Percentiles rank a stretch among this genome's conserved stretches.
phyloP scores from a whole-genome alignment of 2,113 vertebrate species.

The Dipodomys merriami region DNA sequence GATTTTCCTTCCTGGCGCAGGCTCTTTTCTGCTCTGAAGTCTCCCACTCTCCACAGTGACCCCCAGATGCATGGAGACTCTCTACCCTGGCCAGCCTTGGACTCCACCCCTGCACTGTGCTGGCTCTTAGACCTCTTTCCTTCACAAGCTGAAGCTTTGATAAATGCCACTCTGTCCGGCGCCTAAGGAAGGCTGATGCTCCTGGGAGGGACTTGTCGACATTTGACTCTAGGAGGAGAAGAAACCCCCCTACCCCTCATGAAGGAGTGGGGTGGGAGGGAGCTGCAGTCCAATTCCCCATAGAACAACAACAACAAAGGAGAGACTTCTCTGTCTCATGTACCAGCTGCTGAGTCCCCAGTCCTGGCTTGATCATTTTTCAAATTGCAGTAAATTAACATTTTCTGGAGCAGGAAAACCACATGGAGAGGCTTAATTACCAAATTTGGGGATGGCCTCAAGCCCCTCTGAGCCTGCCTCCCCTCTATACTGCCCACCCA shows the following conservation, averaged over 20 bases:
- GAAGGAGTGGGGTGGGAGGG: constrained; percentile 24
- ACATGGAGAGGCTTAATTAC: constrained; percentile 68
- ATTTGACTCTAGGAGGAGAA: constrained; percentile 69
- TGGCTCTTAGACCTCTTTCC: constrained; percentile 57
- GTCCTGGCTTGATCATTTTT: constrained; percentile 71
- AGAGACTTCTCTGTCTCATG: constrained; percentile 66
- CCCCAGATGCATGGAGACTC: neutral
- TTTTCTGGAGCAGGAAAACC: constrained; percentile 78
- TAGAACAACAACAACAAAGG: constrained; percentile 62
- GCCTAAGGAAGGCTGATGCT: constrained; percentile 48
- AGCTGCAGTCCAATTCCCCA: constrained; percentile 58
- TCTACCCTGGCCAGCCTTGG: neutral
- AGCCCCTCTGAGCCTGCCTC: constrained; percentile 43
- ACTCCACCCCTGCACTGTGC: neutral
- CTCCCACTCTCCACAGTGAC: neutral
- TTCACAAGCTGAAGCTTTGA: constrained; percentile 70
- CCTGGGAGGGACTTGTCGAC: constrained; percentile 72
- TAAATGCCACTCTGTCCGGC: constrained; percentile 52
- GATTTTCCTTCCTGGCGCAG: neutral
- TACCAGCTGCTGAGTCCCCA: constrained; percentile 71
- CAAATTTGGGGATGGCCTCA: constrained; percentile 77
- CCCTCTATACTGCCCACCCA: neutral
- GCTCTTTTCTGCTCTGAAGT: neutral
- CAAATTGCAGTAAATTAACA: constrained; percentile 78
- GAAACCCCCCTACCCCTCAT: neutral